Conservation (phyloP, 2,113 vertebrate species). For the Lipophrys pholis region DNA sequence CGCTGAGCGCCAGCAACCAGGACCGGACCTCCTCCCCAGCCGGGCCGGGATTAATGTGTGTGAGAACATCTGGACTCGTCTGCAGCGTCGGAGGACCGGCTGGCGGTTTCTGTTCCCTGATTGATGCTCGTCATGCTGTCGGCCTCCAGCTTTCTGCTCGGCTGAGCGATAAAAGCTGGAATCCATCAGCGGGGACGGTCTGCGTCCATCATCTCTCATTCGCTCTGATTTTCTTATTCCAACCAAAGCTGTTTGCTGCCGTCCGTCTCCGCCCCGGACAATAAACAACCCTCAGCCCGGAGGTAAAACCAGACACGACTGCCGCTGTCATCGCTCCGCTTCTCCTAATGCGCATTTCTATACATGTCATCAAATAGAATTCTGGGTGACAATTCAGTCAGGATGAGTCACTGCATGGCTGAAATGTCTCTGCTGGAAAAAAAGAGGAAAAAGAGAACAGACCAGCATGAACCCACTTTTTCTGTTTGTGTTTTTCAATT, state of each 20-base stretch:
- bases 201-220: constrained; percentile 47
- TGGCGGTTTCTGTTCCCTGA: constrained; percentile 47
- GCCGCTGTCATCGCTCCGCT: constrained; percentile 10
- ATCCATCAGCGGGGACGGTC: constrained; percentile 57
- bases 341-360: constrained; percentile 9
- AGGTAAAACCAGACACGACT: constrained; percentile 19
- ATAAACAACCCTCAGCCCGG: constrained; percentile 27
- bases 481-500: neutral
- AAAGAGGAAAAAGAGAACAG: neutral
- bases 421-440: neutral
- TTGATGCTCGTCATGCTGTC: constrained; percentile 52
- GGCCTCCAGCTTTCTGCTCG: constrained; percentile 50
- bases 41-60: neutral
- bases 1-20: neutral
- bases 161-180: constrained; percentile 36
- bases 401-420: constrained; percentile 3
- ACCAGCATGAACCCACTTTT: neutral
- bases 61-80: constrained; percentile 7
- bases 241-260: constrained; percentile 51
- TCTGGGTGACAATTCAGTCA: neutral
- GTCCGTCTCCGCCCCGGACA: constrained; percentile 23
- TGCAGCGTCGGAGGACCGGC: constrained; percentile 11
- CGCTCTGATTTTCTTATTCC: constrained; percentile 37
- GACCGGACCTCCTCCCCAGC: neutral
- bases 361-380: constrained; percentile 23